These are phyloP conservation scores for Xylocampa areola DNA, from an alignment of 2,888 invertebrate genomes.

Conservation along the genomic window DNA sequence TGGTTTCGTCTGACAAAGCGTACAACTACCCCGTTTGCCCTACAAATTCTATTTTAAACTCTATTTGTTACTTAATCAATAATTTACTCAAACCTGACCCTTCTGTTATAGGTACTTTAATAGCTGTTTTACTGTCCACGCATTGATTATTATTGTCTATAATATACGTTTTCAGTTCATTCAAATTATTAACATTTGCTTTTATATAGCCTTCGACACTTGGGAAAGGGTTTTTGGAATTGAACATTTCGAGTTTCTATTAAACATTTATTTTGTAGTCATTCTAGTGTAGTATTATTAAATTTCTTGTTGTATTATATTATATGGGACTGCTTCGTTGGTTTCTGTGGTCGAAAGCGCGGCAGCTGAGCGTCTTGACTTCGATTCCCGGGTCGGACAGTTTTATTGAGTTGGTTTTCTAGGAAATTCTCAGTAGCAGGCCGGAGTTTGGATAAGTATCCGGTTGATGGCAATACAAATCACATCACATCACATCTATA, in stretches of 20 bases:
- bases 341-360: too few species aligned
- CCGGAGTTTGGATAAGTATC: too few species aligned
- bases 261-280: background rate
- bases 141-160: slow-evolving; percentile 50
- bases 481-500: too few species aligned
- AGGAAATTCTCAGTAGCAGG: too few species aligned
- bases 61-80: slow-evolving; percentile 38
- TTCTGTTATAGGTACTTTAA: slow-evolving; percentile 35
- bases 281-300: background rate
- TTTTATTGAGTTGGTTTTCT: too few species aligned
- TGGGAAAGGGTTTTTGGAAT: slow-evolving; percentile 15
- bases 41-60: slow-evolving; percentile 30
- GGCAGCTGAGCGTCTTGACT: too few species aligned
- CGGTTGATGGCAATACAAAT: too few species aligned
- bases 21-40: slow-evolving; percentile 5
- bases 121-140: slow-evolving; percentile 52
- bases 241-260: slow-evolving; percentile 4
- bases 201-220: slow-evolving; percentile 28
- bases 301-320: too few species aligned
- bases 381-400: too few species aligned
- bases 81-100: slow-evolving; percentile 42
- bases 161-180: slow-evolving; percentile 45
- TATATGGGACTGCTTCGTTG: too few species aligned
- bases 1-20: background rate
- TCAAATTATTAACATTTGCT: slow-evolving; percentile 36